A percentile compares a stretch with the other conserved stretches of the same genome.
These are phyloP conservation scores for Zele albiditarsus DNA, from an alignment of 2,888 invertebrate genomes.

Conservation along the genomic window DNA sequence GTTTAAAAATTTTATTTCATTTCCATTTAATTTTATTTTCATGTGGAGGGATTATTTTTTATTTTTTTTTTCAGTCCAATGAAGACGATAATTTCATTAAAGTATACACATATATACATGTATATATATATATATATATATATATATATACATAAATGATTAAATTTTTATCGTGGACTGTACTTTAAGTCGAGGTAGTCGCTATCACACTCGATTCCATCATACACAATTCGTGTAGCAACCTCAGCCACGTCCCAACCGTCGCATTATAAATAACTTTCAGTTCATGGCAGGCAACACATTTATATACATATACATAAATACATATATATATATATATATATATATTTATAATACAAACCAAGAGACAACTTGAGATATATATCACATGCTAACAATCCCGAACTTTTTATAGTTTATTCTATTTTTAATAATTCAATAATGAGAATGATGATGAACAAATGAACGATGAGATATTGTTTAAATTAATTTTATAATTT, in stretches of 20 bases:
- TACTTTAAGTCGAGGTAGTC: conserved; percentile 49
- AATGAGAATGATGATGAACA: neutral
- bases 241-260: conserved; percentile 54
- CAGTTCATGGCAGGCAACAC: conserved; percentile 43
- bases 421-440: conserved; percentile 1
- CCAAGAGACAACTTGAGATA: conserved; percentile 24
- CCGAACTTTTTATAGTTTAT: neutral
- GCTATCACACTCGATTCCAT: conserved; percentile 59
- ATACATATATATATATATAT: conserved; percentile 21
- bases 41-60: neutral
- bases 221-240: conserved; percentile 58
- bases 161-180: conserved; percentile 50
- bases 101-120: neutral
- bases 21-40: neutral
- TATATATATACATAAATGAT: neutral
- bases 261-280: conserved; percentile 64
- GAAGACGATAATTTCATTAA: neutral
- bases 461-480: no score
- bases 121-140: neutral
- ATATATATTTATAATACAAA: conserved; percentile 23
- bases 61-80: neutral
- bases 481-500: no score
- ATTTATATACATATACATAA: conserved; percentile 15
- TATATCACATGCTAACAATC: conserved; percentile 9
- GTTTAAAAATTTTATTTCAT: neutral